These are phyloP conservation scores for Mesoclemmys tuberculata DNA, from an alignment of 2,113 vertebrate species.

Conservation along the genomic window DNA sequence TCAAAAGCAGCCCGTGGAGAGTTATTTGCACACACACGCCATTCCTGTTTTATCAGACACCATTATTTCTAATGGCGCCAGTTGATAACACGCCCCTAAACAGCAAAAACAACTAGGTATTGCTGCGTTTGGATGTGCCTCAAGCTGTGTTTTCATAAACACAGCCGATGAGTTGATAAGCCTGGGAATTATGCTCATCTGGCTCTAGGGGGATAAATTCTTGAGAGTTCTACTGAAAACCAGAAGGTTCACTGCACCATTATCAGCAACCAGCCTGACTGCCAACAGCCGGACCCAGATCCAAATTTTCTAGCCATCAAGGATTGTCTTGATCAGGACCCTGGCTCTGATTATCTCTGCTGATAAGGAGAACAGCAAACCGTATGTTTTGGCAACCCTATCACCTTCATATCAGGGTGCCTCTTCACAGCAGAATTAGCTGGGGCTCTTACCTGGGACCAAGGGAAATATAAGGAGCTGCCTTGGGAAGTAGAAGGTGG, in stretches of 20 bases:
- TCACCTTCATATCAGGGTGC: not conserved
- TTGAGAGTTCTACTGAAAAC: not conserved
- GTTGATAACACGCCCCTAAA: not conserved
- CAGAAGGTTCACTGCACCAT: not conserved
- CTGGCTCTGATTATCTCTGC: not conserved
- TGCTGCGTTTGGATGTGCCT: not conserved
- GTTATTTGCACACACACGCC: not conserved
- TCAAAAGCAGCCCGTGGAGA: not conserved
- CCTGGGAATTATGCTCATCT: not conserved
- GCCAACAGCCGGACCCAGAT: not conserved
- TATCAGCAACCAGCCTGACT: not conserved
- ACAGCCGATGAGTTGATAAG: not conserved
- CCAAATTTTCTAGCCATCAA: not conserved
- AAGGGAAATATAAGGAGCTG: too few species aligned
- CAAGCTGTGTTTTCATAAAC: not conserved
- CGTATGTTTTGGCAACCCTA: not conserved
- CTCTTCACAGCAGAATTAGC: not conserved
- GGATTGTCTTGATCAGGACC: not conserved
- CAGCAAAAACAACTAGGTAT: not conserved
- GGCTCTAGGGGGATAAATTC: not conserved
- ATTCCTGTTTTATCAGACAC: not conserved
- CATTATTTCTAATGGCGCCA: not conserved
- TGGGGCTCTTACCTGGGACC: too few species aligned
- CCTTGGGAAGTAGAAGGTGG: too few species aligned
- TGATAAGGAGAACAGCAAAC: not conserved